Base-by-base conservation (phyloP, 1,140 invertebrate genomes). In the Araneus ventricosus region DNA sequence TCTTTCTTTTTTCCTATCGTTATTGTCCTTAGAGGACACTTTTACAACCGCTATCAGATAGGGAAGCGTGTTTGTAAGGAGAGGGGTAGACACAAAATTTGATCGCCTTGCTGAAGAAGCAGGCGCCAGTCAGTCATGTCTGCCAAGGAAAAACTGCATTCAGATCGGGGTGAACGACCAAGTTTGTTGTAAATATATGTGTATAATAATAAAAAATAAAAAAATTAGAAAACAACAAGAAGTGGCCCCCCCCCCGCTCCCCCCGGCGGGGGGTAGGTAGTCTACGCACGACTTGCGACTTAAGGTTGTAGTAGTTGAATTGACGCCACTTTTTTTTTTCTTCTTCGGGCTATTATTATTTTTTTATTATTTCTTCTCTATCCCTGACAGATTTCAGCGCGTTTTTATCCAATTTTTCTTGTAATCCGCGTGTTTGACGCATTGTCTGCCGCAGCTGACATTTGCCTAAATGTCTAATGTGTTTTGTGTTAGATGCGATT, bases 81-180 rank as follows among this genome's bases (percentile, higher is more conserved):
- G 82, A 84, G 41, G 82, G 82, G 34, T 7, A 45, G 10, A 84
- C 39, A 45, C 82, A 84, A 34, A 84, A 84, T 84, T 52, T 45
- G 45, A 84, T 57, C 41, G 45, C 24, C 37, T 80, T 82, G 45
- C 45, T 52, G 10, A 14, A 30, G 52, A 59, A 59, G 8, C 59
- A 63, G 85, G 85, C 85, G 85, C 85, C 85, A 87, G 85, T 37
- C 52, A 52, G 39, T 87, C 85, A 57, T 87, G 57, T 37, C 85
- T 87, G 85, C 57, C 59, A 63, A 39, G 39, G 3, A 34, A 75
- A 75, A 52, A 63, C n/a, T 39, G 52, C 57, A 61, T 87, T 63
- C 57, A 45, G 85, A 30, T 63, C 20, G 57, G 45, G 85, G 85
- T 87, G 85, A 87, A 87, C 20, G 85, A 61, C 85, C 85, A 87